phyloP scores from a whole-genome alignment of 2,888 invertebrate genomes.

The Sesia bembeciformis region DNA sequence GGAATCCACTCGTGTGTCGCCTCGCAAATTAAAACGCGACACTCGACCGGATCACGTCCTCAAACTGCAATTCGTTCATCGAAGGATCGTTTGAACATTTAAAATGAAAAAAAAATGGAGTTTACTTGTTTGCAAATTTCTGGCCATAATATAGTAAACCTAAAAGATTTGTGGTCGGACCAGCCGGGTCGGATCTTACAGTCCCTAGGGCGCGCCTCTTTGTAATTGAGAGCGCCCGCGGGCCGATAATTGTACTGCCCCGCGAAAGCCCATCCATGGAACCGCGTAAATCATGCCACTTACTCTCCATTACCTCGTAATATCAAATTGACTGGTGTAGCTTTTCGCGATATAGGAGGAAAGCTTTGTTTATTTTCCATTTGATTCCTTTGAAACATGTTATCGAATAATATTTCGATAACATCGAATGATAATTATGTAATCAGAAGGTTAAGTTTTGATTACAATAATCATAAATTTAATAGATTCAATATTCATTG shows the following conservation, averaged over 20 bases:
- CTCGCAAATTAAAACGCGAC: conserved; percentile 71
- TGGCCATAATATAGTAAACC: conserved; percentile 48
- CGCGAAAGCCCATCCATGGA: conserved; percentile 28
- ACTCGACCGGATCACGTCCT: conserved; percentile 58
- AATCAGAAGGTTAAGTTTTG: too few species aligned
- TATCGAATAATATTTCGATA: too few species aligned
- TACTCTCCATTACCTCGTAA: conserved; percentile 72
- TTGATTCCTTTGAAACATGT: too few species aligned
- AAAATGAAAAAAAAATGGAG: conserved; percentile 1
- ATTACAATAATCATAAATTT: too few species aligned
- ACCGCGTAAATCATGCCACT: conserved; percentile 69
- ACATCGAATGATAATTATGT: too few species aligned
- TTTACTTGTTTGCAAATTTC: conserved; percentile 32
- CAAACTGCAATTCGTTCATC: conserved; percentile 54
- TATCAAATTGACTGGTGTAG: conserved; percentile 66
- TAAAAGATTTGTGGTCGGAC: conserved; percentile 59
- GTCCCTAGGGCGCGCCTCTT: conserved; percentile 68
- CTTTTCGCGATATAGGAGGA: conserved; percentile 24
- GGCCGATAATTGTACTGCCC: conserved; percentile 67
- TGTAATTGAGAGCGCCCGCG: conserved; percentile 74
- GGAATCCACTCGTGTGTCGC: conserved; percentile 66
- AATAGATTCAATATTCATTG: too few species aligned
- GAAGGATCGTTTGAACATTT: conserved; percentile 36
- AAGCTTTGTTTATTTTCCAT: too few species aligned
- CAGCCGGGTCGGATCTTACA: conserved; percentile 45